Evolutionary conservation across 64 coral and sea anemone genomes (phyloP), one percentile per base, ranked within the genome.

Genomic region (Pocillopora damicornis): DNA sequence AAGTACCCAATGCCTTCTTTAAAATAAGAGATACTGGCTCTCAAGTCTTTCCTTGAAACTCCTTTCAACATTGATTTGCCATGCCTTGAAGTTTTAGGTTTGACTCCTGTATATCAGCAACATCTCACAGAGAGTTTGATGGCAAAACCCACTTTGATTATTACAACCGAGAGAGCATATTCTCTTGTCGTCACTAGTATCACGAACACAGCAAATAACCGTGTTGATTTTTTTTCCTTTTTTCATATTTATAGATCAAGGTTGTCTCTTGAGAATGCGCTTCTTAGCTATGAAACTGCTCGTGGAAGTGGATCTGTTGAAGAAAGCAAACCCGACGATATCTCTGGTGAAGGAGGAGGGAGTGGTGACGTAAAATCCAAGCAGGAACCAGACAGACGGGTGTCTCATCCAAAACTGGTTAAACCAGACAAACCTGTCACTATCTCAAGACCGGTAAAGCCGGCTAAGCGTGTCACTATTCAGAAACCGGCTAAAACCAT

Each of bases 321-420:
- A 11, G 64, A 20, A 12, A 73, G 57, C 12, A 85, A 85, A 85
- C 17, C 18, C 2, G 65, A 85, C 9, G 81, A 85, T 45, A 56
- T 38, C 20, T 71, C 65, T 13, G 81, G 64, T 15, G 81, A 85
- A 45, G 81, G 81, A 69, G 81, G 42, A n/a, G 64, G 61, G 18
- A 85, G 81, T 85, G 81, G 81, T n/a, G 81, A 85, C 65, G 64
- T 37, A 18, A 85, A 58, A 37, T 18, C 17, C 81, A 85, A 72
- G 20, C 81, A 38, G 9, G 64, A 73, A 85, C 16, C 68, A 22
- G 63, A 71, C 67, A 71, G 20, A 30, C 67, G 18, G 0, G 67
- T 71, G 6, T 25, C 11, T 71, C 5, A 25, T 4, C n/a, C 22
- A n/a, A 71, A 71, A 71, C 67, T n/a, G 67, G 67, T 26, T 51